A percentile compares a stretch with the other conserved stretches of the same genome.
Evolutionary conservation across 1,140 invertebrate species (phyloP).

Genomic region (Procambarus virginalis): DNA sequence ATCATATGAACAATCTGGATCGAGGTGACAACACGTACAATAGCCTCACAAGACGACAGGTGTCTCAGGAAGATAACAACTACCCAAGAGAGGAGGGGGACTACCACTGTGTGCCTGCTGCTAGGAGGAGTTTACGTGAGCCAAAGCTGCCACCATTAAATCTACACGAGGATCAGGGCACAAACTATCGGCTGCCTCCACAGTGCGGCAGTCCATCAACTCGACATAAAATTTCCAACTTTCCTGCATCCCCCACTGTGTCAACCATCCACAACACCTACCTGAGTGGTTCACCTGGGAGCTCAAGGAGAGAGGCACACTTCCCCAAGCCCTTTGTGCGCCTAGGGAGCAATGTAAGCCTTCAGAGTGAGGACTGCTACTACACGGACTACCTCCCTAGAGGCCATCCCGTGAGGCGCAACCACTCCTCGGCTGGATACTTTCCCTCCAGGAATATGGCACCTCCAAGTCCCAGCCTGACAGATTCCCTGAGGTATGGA

Average conservation of each 20-base stretch:
- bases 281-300: neutral
- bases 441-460: slow-evolving; percentile 43
- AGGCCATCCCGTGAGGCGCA: slow-evolving; percentile 33
- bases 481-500: slow-evolving; percentile 35
- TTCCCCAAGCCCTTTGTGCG: slow-evolving; percentile 44
- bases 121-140: slow-evolving; percentile 15
- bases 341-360: slow-evolving; percentile 46
- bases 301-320: slow-evolving; percentile 20
- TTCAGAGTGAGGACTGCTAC: slow-evolving; percentile 30
- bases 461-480: slow-evolving; percentile 7
- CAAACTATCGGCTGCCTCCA: neutral
- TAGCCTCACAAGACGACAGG: slow-evolving; percentile 6
- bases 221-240: slow-evolving; percentile 43
- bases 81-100: neutral
- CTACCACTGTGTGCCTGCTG: neutral
- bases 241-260: neutral
- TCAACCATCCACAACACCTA: slow-evolving; percentile 15
- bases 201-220: slow-evolving; percentile 25
- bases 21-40: slow-evolving; percentile 25
- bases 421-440: slow-evolving; percentile 55
- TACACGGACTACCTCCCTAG: slow-evolving; percentile 18
- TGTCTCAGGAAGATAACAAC: slow-evolving; percentile 54
- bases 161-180: slow-evolving; percentile 27
- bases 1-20: slow-evolving; percentile 53
- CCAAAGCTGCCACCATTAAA: slow-evolving; percentile 4